A percentile compares a stretch with the other conserved stretches of the same genome.
Conservation (phyloP, 1,140 invertebrate species). For the Pseudomyrmex flavicornis region DNA sequence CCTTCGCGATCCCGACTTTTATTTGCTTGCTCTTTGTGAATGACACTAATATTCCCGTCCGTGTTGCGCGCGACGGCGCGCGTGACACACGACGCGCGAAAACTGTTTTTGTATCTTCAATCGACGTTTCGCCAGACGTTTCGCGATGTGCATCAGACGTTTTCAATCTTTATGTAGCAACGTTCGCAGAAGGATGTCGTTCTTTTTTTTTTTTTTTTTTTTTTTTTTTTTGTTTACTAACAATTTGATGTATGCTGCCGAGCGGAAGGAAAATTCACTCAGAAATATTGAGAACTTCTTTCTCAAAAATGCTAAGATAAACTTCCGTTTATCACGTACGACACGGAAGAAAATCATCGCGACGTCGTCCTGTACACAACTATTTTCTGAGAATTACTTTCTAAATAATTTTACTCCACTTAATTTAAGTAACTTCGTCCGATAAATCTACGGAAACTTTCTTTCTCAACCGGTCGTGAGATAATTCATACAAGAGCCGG, state of each 20-base stretch:
- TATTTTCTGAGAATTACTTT: neutral
- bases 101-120: neutral
- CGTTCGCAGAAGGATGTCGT: neutral
- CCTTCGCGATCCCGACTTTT: neutral
- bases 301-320: neutral
- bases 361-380: neutral
- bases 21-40: conserved; percentile 2
- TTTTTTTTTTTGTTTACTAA: conserved; percentile 20
- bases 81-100: neutral
- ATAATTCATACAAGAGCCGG: conserved; percentile 46
- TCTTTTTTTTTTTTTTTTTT: neutral
- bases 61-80: neutral
- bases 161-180: conserved; percentile 5
- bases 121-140: neutral
- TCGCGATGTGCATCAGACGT: conserved; percentile 13
- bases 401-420: conserved; percentile 34
- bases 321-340: neutral
- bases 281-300: neutral
- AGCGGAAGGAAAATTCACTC: conserved; percentile 16
- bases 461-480: neutral
- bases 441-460: conserved; percentile 42
- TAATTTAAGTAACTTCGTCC: conserved; percentile 29
- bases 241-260: conserved; percentile 23
- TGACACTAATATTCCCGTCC: conserved; percentile 3
- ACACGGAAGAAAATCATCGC: neutral